Conservation (phyloP, 2,113 vertebrate species). For the Gopherus evgoodei region DNA sequence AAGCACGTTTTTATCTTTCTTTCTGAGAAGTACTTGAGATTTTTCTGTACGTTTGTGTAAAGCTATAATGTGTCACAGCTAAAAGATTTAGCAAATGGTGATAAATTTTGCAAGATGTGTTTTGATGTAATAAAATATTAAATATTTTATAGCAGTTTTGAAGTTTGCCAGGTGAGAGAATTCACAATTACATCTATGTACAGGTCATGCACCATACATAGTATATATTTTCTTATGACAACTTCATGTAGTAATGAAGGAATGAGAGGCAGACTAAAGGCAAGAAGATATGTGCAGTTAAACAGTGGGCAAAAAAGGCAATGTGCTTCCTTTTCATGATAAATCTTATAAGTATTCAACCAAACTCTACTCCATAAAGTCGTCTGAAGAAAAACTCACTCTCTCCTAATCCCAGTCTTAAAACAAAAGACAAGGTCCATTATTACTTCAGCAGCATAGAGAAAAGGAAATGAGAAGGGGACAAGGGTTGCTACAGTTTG, state of each 20-base stretch:
- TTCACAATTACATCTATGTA: conserved; percentile 56
- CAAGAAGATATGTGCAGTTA: conserved; percentile 73
- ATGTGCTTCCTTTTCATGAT: conserved; percentile 80
- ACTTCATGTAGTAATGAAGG: conserved; percentile 53
- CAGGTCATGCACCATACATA: not conserved
- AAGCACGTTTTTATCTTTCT: conserved; percentile 43
- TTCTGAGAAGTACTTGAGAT: conserved; percentile 27
- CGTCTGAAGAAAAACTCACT: conserved; percentile 85
- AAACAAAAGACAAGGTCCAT: conserved; percentile 98
- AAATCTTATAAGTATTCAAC: conserved; percentile 84
- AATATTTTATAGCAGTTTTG: conserved; percentile 53
- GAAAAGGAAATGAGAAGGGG: conserved; percentile 99
- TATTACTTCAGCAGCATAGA: conserved; percentile 96
- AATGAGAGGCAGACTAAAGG: conserved; percentile 53
- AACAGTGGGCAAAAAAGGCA: conserved; percentile 74
- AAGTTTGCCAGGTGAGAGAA: conserved; percentile 75
- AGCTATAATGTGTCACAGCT: not conserved
- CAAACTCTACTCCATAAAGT: conserved; percentile 84
- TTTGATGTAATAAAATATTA: not conserved
- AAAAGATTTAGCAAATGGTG: conserved; percentile 68
- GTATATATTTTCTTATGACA: conserved; percentile 56
- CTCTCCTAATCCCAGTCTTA: conserved; percentile 94
- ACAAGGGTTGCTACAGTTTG: conserved; percentile 98
- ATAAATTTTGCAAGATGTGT: conserved; percentile 47
- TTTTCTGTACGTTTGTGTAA: conserved; percentile 24